Base-by-base conservation (phyloP, 2,888 invertebrate species). In the Pediacus dermestoides region DNA sequence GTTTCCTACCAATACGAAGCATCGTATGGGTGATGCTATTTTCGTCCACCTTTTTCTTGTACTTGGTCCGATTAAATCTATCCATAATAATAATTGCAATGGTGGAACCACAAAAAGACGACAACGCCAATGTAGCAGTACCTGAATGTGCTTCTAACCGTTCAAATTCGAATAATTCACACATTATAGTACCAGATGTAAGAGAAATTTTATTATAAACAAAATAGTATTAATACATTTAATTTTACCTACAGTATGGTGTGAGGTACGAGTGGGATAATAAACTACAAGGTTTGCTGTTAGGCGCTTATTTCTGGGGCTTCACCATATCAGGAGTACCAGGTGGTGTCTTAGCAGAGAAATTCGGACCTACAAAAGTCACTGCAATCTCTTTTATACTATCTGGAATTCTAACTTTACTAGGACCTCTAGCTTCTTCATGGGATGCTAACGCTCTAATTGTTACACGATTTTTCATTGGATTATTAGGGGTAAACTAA, bases 31-130 rank as follows among this genome's bases (percentile, higher is more conserved):
- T 83, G 25, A 85, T 86, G 85, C 66, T 85, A 50, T 84, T 87
- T 62, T 80, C 82, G 41, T 77, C 80, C 46, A 84, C 83, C 51
- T 80, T 85, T 70, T 75, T 82, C 50, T 74, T 76, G 9, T 87
- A 86, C 68, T 82, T 84, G 80, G 73, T 83, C 47, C 75, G 85
- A 34, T 80, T 85, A 1, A 86, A 87, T 62, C 79, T 87, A 71
- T 84, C 85, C 9, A 78, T 87, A 33, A 82, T 81, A 51, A 73
- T 84, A 23, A 77, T 84, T 28, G 83, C 82, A 4, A 84, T 84
- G 84, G 81, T 82, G 2, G 72, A 78, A 4, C 72, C 57, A 44
- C 23, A 52, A 48, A 37, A 14, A 2, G 30, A 22, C 8, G 33
- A 35, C 21, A 40, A 34, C 12, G 43, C 44, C 10, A 22, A 11